Conservation (phyloP, 2,888 invertebrate species). For the Apamea anceps region DNA sequence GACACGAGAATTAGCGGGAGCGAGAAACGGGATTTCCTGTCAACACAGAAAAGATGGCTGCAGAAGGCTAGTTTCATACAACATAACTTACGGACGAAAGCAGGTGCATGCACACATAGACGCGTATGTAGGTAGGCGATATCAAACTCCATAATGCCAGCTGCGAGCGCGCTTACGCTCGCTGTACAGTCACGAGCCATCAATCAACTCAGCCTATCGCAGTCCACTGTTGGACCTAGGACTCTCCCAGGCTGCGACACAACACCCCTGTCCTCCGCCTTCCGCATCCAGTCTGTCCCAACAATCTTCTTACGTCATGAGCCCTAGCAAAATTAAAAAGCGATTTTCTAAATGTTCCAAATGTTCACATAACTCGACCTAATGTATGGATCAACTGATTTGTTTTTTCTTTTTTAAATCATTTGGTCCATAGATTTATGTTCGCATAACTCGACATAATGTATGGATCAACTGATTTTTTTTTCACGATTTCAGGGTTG, state of each 20-base stretch:
- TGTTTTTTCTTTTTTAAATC: too few relatives aligned
- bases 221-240: too few relatives aligned
- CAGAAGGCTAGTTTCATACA: neutral
- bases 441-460: too few relatives aligned
- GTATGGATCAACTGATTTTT: too few relatives aligned
- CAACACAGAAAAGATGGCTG: neutral
- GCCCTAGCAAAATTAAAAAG: neutral
- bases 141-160: neutral
- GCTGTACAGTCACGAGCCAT: neutral
- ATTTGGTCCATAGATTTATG: too few relatives aligned
- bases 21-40: constrained; percentile 43
- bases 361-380: too few relatives aligned
- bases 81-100: neutral
- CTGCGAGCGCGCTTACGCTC: neutral
- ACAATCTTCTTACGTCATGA: neutral
- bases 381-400: too few relatives aligned
- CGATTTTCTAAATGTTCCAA: neutral
- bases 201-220: too few relatives aligned
- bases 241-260: too few relatives aligned
- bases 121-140: neutral
- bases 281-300: too few relatives aligned
- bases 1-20: constrained; percentile 65
- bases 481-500: too few relatives aligned
- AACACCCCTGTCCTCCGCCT: too few relatives aligned
- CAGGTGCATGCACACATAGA: neutral